Evolutionary conservation across 2,113 vertebrate species (phyloP), one percentile per base, ranked within the genome.

Genomic region (Scatophagus argus): DNA sequence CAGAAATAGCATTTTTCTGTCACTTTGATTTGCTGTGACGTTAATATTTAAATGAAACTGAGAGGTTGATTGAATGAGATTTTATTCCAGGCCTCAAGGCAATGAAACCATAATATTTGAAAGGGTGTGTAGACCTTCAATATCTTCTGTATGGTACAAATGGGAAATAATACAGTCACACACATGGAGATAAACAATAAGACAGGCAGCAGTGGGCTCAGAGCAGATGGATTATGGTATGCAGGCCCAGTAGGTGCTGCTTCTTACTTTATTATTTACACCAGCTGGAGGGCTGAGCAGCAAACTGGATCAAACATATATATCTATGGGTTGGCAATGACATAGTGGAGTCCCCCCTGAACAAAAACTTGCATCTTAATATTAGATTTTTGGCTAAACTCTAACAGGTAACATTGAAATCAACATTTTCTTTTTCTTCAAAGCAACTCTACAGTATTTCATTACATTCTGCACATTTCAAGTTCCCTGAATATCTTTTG

Each of bases 91-190:
- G 38, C 67, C 51, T 63, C 43, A 5, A 72, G 62, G 62, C 67
- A 61, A 36, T n/a, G 54, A n/a, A 79, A 43, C 23, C 21, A 4
- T 29, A 51, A 38, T 14, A 73, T 62, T 25, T 39, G 25, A 77
- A 65, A 46, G 61, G 49, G 14, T 21, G 21, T 72, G 63, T 11
- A 31, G 44, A 69, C 51, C 55, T 36, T 68, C 54, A 76, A 61
- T 79, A 86, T 75, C 23, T 31, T 73, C 64, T 41, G 60, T 43
- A 54, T 82, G 39, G 46, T 73, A 49, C 80, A 77, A 70, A 73
- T 70, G 72, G 71, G 67, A 77, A 79, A 77, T 64, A 66, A 84
- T 75, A 25, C 32, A 65, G 32, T 60, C 61, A 19, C n/a, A 36
- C 17, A 25, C 29, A 54, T 44, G 21, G 19, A 70, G 16, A 67